Base-by-base conservation (phyloP, 2,797 vertebrate species). In the Philypnodon macrostomus region DNA sequence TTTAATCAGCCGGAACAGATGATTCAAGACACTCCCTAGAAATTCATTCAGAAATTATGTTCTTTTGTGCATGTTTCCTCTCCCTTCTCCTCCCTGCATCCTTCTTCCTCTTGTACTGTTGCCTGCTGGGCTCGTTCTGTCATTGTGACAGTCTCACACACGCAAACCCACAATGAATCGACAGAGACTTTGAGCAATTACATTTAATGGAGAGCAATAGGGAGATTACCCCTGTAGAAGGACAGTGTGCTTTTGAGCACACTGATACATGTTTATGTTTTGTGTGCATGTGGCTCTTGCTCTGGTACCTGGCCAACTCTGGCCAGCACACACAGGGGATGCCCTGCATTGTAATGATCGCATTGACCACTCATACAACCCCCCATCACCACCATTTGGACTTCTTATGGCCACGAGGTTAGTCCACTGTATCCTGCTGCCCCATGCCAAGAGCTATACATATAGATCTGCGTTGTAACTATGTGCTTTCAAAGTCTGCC, bases 401-500 rank as follows among this genome's bases (percentile, higher is more conserved):
- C 42, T n/a, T 24, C 5, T 14, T 11, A 23, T 47, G 18, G 11
- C 45, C 31, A 34, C 29, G 24, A 13, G 0, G 2, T 47, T 27
- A 23, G 39, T 36, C 44, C 53, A 48, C 59, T 42, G 37, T 39
- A 4, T 34, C 52, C 59, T 33, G 34, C 35, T 51, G 15, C 58
- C 58, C 63, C 51, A 55, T 27, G 46, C 54, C 15, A 10, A 30
- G 47, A 53, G 38, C 67, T 53, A 12, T 62, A 76, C 49, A 26
- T 84, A 83, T 83, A 65, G 77, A 84, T 85, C 80, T 5, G 32
- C 47, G 55, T 65, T 88, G 86, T 88, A 85, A 82, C 86, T 84
- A 87, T 87, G 86, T 86, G 86, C 79, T 63, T 68, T 75, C 62
- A 69, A 77, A 87, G 82, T 88, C 85, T 88, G 85, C 86, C 86